Percentiles rank a stretch among this genome's conserved stretches.
Conservation (phyloP, 2,888 invertebrate genomes). For the Lutraria lutraria region DNA sequence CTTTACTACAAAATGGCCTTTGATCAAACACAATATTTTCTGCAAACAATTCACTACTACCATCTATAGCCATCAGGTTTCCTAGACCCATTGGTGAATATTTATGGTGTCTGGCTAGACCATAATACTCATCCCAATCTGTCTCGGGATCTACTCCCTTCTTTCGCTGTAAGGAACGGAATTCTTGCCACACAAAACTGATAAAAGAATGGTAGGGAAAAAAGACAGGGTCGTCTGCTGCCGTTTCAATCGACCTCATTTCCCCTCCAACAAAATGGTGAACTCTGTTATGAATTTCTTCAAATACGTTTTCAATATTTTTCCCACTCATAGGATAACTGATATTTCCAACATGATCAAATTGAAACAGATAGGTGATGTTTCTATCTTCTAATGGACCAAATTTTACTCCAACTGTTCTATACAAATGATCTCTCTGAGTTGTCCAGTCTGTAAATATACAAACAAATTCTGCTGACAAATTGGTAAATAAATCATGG, state of each 20-base stretch:
- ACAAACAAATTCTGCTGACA: not conserved
- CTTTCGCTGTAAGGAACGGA: constrained; percentile 68
- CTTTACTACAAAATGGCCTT: constrained; percentile 69
- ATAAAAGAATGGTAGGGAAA: constrained; percentile 79
- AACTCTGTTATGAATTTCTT: constrained; percentile 78
- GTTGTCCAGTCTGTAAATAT: constrained; percentile 52
- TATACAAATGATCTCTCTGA: constrained; percentile 64
- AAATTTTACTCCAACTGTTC: constrained; percentile 67
- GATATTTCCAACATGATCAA: constrained; percentile 66
- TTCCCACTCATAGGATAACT: constrained; percentile 74
- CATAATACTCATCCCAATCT: constrained; percentile 74
- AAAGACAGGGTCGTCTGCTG: constrained; percentile 80
- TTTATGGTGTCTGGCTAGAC: constrained; percentile 68
- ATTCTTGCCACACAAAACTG: constrained; percentile 78
- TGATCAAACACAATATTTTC: constrained; percentile 70
- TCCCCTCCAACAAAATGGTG: constrained; percentile 80
- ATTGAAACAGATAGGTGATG: constrained; percentile 68
- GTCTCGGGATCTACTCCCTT: constrained; percentile 69
- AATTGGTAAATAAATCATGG: too few species aligned
- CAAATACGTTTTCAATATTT: constrained; percentile 68
- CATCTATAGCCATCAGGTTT: constrained; percentile 74
- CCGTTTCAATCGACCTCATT: constrained; percentile 78
- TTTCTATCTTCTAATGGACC: constrained; percentile 72
- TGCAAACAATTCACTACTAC: constrained; percentile 71
- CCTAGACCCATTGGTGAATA: constrained; percentile 77